Base-by-base conservation (phyloP, 2,113 vertebrate genomes). In the Rostratula benghalensis region DNA sequence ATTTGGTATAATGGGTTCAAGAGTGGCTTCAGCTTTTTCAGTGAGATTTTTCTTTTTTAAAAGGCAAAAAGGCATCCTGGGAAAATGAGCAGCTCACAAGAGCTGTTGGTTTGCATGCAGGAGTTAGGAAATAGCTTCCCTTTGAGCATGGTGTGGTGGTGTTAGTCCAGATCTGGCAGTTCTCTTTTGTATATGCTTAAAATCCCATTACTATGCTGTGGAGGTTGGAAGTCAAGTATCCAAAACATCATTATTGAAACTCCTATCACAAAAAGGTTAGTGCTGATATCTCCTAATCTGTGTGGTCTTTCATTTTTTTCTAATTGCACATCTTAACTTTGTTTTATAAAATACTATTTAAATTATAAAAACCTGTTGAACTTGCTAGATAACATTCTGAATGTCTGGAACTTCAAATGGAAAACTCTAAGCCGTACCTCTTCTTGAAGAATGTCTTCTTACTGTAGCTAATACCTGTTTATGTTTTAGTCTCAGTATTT, bases 81-180 rank as follows among this genome's bases (percentile, higher is more conserved):
- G 64, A 56, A 65, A 89, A 57, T 0, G 0, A 84, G 30, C 56
- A 61, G 59, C 69, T 83, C 3, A 0, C 67, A 51, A 57, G 12
- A 89, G 54, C 81, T 48, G 51, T 56, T 23, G 4, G 18, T 61
- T 87, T 68, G 50, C 46, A 28, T n/a, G 28, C 35, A 35, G 39
- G 41, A 59, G 46, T 41, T 51, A 33, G 53, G 53, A 35, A 88
- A 23, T 46, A 33, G 27, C 57, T 79, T 82, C 46, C 11, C 53
- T 88, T 45, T 65, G 60, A 41, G 57, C 33, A 56, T 60, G 57
- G 11, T 8, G 2, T 67, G 31, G 61, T 13, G 17, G 1, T 63
- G 46, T 70, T 88, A 79, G 85, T 90, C 51, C 79, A 59, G 75
- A 57, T 21, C 67, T 75, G 87, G 56, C 61, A 68, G n/a, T 53